Conservation (phyloP, 1,140 invertebrate species). For the Drosophila subpulchrella region DNA sequence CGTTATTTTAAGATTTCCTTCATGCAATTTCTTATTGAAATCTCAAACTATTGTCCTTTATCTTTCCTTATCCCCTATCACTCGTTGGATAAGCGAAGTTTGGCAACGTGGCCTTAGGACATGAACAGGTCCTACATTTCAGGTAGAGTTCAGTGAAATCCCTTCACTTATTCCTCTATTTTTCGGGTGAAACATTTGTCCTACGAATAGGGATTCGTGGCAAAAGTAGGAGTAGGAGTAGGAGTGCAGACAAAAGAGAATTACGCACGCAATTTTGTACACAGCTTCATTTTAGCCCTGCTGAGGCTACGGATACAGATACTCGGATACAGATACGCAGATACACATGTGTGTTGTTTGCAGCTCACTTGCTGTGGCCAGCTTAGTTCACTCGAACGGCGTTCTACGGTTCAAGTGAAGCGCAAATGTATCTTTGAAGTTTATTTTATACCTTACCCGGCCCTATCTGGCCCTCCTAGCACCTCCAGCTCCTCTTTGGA, state of each 20-base stretch:
- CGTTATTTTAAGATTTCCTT: not conserved
- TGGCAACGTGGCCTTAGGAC: conserved; percentile 39
- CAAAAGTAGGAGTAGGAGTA: not conserved
- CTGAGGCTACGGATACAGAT: conserved; percentile 18
- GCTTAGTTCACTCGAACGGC: conserved; percentile 76
- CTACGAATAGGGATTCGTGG: not conserved
- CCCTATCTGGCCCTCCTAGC: conserved; percentile 10
- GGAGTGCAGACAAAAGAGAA: conserved; percentile 38
- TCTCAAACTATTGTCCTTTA: not conserved
- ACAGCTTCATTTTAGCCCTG: conserved; percentile 73
- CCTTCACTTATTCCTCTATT: conserved; percentile 13
- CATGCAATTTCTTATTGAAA: not conserved
- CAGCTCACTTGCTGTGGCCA: conserved; percentile 47
- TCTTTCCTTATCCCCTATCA: not conserved
- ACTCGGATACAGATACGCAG: conserved; percentile 24
- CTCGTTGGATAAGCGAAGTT: conserved; percentile 21
- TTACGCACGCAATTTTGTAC: conserved; percentile 78
- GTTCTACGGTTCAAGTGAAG: conserved; percentile 76
- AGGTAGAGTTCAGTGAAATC: conserved; percentile 46
- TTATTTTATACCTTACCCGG: conserved; percentile 57
- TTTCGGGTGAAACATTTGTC: conserved; percentile 52
- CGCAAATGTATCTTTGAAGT: conserved; percentile 82
- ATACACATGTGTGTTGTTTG: conserved; percentile 29
- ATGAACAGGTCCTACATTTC: conserved; percentile 49
- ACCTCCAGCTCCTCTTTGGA: conserved; percentile 11